Conservation (phyloP, 1,140 invertebrate genomes). For the Cheumatopsyche charites region DNA sequence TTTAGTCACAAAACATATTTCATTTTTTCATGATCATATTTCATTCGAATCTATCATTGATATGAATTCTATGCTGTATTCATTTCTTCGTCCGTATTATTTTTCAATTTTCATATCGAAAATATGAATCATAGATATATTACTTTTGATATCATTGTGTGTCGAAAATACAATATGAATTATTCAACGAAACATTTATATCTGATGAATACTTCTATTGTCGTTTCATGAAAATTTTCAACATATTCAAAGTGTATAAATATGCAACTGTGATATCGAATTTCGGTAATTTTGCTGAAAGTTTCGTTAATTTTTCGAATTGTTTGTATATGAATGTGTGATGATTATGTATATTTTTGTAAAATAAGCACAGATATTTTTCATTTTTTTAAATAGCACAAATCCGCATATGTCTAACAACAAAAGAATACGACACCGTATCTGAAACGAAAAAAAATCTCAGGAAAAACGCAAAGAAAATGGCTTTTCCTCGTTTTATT, state of each 20-base stretch:
- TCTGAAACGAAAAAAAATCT: conserved; percentile 12
- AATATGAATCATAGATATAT: conserved; percentile 14
- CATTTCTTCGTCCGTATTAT: too few relatives aligned
- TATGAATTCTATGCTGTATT: background rate
- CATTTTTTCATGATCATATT: too few relatives aligned
- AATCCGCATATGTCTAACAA: too few relatives aligned
- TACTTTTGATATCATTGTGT: conserved; percentile 1
- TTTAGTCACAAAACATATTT: too few relatives aligned
- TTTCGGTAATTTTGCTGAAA: background rate
- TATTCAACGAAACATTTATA: background rate
- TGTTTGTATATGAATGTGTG: background rate
- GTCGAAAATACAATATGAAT: conserved; percentile 8
- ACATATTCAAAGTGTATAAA: too few relatives aligned
- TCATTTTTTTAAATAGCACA: too few relatives aligned
- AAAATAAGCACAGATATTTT: too few relatives aligned
- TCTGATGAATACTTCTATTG: too few relatives aligned
- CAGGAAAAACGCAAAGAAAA: conserved; percentile 33
- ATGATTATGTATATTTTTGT: background rate
- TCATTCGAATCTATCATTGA: background rate
- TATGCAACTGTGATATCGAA: too few relatives aligned
- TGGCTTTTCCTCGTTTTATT: conserved; percentile 41
- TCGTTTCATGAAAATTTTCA: too few relatives aligned
- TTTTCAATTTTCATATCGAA: conserved; percentile 2
- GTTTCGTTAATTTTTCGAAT: background rate
- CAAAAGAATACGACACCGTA: background rate